These are phyloP conservation scores for Hippocampus abdominalis DNA, from an alignment of 2,113 vertebrate species.

Conservation along the genomic window DNA sequence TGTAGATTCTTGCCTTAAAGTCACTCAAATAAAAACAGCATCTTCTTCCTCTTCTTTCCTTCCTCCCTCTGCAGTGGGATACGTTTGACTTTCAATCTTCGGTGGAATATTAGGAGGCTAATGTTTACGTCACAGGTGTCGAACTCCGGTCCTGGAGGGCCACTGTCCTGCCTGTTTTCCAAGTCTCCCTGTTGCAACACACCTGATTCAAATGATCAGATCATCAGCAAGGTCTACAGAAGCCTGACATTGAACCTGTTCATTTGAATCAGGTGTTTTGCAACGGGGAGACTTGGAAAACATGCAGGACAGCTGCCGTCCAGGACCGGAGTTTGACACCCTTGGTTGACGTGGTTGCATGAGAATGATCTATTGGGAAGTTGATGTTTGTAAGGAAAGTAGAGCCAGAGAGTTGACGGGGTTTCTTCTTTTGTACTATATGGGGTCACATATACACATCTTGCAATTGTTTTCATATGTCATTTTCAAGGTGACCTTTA, in stretches of 20 bases:
- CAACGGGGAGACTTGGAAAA: no score
- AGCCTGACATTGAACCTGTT: no score
- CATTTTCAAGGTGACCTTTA: background rate
- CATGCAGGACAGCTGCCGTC: no score
- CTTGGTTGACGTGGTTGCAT: conserved; percentile 9
- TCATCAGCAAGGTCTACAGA: no score
- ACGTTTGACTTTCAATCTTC: background rate
- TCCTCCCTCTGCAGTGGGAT: conserved; percentile 19
- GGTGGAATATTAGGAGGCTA: background rate
- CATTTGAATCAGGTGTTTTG: no score
- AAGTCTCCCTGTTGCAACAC: no score
- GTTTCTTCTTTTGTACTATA: background rate
- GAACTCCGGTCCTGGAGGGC: no score
- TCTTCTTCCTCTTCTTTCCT: conserved; percentile 14
- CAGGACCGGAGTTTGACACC: no score
- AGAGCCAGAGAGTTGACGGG: background rate
- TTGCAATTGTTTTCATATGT: background rate
- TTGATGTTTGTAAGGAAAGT: background rate
- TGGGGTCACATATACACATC: background rate
- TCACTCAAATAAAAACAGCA: conserved; percentile 21
- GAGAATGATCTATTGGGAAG: background rate
- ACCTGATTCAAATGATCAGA: no score
- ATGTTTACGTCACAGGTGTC: no score
- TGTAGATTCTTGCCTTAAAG: conserved; percentile 24
- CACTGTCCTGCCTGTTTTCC: no score